Percentiles rank a stretch among this genome's conserved stretches.
phyloP scores from a whole-genome alignment of 2,113 vertebrate species.

The Grantiella picta region DNA sequence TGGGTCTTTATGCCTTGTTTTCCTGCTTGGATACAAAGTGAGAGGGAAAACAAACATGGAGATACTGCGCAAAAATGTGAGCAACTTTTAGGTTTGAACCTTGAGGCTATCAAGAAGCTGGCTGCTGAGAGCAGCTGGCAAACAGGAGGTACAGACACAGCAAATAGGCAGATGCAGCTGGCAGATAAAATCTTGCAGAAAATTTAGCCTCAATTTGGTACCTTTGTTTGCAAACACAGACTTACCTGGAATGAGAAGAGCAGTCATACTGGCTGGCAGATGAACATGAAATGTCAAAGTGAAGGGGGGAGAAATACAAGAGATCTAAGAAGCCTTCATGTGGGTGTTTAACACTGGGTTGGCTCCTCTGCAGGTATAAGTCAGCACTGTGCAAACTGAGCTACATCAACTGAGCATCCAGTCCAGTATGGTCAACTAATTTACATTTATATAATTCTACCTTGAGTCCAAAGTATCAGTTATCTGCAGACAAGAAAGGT shows the following conservation, averaged over 20 bases:
- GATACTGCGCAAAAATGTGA: neutral
- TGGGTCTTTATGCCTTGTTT: neutral
- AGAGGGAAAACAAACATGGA: neutral
- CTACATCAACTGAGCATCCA: neutral
- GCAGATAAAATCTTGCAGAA: neutral
- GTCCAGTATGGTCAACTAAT: neutral
- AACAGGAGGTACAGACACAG: neutral
- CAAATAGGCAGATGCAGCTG: neutral
- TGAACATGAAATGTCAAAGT: neutral
- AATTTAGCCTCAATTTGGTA: neutral
- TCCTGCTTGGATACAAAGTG: rapidly evolving
- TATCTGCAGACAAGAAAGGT: neutral
- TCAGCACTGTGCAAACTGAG: neutral
- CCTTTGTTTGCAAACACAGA: neutral
- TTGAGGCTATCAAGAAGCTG: neutral
- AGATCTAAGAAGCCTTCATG: neutral
- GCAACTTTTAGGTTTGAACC: neutral
- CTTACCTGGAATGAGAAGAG: neutral
- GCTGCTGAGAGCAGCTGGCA: neutral
- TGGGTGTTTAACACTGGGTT: neutral
- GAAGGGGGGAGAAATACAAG: neutral
- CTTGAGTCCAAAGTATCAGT: neutral
- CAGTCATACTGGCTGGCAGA: neutral
- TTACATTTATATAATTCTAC: neutral
- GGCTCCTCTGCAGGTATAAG: neutral